These are phyloP conservation scores for Australoheros facetus DNA, from an alignment of 2,797 vertebrate genomes.

Conservation along the genomic window DNA sequence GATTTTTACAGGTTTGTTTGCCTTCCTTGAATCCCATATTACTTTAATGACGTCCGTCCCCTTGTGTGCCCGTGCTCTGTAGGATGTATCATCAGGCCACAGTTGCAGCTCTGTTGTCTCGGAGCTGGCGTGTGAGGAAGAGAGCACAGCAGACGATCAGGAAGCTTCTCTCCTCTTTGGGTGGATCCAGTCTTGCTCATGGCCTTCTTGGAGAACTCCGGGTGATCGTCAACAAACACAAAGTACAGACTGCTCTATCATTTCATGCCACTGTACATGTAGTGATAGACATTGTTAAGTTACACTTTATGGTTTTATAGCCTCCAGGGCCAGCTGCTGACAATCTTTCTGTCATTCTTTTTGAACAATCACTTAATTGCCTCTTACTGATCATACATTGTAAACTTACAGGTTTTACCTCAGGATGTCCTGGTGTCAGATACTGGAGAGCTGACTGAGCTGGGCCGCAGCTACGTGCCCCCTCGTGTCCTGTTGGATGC, in stretches of 20 bases:
- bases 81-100: conserved; percentile 92
- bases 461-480: conserved; percentile 83
- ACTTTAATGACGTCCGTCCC: not conserved
- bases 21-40: not conserved
- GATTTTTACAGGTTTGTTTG: not conserved
- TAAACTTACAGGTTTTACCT: conserved; percentile 82
- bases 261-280: not conserved
- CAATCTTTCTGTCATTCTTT: not conserved
- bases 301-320: not conserved
- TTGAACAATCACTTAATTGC: not conserved
- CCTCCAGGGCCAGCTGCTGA: not conserved
- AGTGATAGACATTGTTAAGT: not conserved
- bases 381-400: not conserved
- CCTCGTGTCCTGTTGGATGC: conserved; percentile 89
- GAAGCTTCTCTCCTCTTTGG: conserved; percentile 90
- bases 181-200: conserved; percentile 86
- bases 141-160: conserved; percentile 88
- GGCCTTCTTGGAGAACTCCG: conserved; percentile 91
- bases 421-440: conserved; percentile 86
- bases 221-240: conserved; percentile 88
- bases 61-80: not conserved
- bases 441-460: conserved; percentile 87
- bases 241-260: conserved; percentile 72
- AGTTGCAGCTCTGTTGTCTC: conserved; percentile 85
- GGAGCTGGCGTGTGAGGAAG: conserved; percentile 89